Conservation (phyloP, 1,140 invertebrate genomes). For the Dryas iulia region DNA sequence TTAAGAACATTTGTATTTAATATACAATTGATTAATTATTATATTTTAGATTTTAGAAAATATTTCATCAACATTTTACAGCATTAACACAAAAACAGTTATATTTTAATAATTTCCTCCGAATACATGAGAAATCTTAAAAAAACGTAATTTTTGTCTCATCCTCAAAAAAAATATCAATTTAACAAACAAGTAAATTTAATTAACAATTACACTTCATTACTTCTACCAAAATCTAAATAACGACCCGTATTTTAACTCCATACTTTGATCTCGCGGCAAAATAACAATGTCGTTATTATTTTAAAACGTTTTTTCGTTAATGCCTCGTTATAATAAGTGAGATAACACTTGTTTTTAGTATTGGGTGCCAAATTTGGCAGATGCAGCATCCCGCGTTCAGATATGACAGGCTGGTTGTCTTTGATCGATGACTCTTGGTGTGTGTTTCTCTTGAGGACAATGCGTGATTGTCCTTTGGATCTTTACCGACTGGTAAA, state of each 20-base stretch:
- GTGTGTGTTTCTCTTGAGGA: slow-evolving; percentile 24
- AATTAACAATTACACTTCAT: not conserved
- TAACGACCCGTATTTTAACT: not conserved
- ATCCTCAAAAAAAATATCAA: not conserved
- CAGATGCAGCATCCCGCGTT: slow-evolving; percentile 47
- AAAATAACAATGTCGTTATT: not conserved
- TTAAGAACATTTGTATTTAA: no score
- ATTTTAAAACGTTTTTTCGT: not conserved
- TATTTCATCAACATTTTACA: no score
- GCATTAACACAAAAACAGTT: no score
- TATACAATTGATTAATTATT: no score
- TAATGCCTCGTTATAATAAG: not conserved
- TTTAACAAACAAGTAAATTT: not conserved
- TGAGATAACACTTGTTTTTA: slow-evolving; percentile 7
- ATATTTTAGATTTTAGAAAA: no score
- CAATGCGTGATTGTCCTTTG: slow-evolving; percentile 16
- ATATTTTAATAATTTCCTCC: not conserved
- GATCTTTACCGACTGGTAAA: slow-evolving; percentile 20
- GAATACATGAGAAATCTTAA: not conserved
- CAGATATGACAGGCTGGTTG: slow-evolving; percentile 39
- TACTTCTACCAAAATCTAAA: not conserved
- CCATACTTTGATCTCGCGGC: not conserved
- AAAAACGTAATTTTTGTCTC: not conserved
- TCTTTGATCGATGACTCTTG: slow-evolving; percentile 50
- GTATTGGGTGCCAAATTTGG: slow-evolving; percentile 40